These are phyloP conservation scores for Arion vulgaris DNA, from an alignment of 1,140 invertebrate genomes.

Conservation along the genomic window DNA sequence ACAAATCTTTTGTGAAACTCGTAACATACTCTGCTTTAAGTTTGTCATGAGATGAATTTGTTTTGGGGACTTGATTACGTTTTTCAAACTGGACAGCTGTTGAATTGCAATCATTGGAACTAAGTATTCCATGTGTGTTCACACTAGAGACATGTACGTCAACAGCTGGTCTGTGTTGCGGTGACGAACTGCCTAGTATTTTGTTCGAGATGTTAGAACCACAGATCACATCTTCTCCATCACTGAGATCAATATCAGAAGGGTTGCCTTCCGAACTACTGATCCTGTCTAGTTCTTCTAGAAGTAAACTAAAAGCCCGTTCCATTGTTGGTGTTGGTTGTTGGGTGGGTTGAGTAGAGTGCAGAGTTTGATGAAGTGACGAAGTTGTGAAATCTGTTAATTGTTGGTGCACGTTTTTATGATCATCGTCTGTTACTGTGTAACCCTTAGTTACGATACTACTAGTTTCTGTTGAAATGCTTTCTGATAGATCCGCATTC, in stretches of 20 bases:
- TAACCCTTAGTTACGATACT: neutral
- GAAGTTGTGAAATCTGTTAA: too few relatives aligned
- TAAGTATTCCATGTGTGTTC: neutral
- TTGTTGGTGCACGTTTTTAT: too few relatives aligned
- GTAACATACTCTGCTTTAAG: too few relatives aligned
- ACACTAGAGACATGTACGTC: neutral
- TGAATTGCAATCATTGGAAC: neutral
- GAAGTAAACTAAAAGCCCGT: slow-evolving; percentile 34
- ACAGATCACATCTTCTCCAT: slow-evolving; percentile 19
- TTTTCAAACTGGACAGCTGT: too few relatives aligned
- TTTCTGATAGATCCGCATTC: too few relatives aligned
- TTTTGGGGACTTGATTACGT: too few relatives aligned
- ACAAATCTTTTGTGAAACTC: too few relatives aligned
- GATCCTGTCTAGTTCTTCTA: slow-evolving; percentile 44
- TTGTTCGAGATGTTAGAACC: neutral
- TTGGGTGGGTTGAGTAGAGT: neutral
- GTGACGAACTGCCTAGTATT: too few relatives aligned
- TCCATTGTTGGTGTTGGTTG: slow-evolving; percentile 27
- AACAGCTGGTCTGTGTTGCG: neutral
- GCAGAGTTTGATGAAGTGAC: neutral
- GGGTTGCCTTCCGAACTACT: slow-evolving; percentile 39
- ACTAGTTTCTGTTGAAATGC: neutral
- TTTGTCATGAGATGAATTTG: too few relatives aligned
- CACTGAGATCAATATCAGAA: slow-evolving; percentile 43
- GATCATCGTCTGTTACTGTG: too few relatives aligned